Conservation (phyloP, 1,140 invertebrate species). For the Heliconius hewitsoni region DNA sequence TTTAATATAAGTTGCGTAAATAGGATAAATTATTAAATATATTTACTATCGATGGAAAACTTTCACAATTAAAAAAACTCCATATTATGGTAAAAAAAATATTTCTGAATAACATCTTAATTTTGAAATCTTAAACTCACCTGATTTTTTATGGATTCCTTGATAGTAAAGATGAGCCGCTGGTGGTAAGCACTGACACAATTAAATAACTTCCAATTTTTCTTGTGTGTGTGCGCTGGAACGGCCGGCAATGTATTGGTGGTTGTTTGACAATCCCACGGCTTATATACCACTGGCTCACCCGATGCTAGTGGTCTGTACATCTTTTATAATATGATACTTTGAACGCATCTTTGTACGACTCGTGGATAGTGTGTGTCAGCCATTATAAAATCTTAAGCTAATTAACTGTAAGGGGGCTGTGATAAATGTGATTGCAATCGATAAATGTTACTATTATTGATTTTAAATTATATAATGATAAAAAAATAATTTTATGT, state of each 20-base stretch:
- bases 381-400: conserved; percentile 22
- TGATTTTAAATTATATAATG: not conserved
- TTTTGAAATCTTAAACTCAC: conserved; percentile 46
- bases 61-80: not conserved
- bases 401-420: conserved; percentile 11
- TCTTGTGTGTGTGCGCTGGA: conserved; percentile 62
- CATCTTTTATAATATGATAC: conserved; percentile 43
- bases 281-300: conserved; percentile 68
- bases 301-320: conserved; percentile 56
- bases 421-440: not conserved
- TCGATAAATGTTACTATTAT: not conserved
- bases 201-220: conserved; percentile 55
- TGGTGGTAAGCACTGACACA: conserved; percentile 63
- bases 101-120: not conserved
- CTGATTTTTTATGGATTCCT: conserved; percentile 60
- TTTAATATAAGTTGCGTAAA: not conserved
- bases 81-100: not conserved
- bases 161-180: conserved; percentile 45
- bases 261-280: conserved; percentile 58
- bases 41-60: not conserved
- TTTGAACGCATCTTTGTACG: conserved; percentile 37
- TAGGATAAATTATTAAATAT: not conserved
- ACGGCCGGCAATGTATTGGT: conserved; percentile 74
- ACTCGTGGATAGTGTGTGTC: conserved; percentile 35
- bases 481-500: not conserved